Conservation (phyloP, 2,113 vertebrate species). For the Tetrax tetrax region DNA sequence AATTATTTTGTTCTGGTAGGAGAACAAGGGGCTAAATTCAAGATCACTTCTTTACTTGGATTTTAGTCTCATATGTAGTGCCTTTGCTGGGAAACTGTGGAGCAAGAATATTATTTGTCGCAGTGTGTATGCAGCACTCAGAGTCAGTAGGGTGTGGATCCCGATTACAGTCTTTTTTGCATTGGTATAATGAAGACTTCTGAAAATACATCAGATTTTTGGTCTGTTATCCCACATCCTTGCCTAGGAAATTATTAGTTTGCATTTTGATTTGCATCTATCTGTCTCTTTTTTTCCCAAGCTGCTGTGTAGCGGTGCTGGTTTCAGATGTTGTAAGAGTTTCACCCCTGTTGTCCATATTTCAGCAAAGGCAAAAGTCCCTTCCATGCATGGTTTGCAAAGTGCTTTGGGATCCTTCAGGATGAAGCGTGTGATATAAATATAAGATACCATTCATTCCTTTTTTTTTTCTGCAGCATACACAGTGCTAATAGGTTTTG, state of each 20-base stretch:
- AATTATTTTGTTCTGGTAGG: background rate
- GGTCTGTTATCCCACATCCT: background rate
- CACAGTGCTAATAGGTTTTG: conserved; percentile 4
- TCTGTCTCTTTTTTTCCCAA: background rate
- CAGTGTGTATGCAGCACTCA: background rate
- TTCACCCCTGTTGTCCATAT: background rate
- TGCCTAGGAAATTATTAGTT: background rate
- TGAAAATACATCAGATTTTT: background rate
- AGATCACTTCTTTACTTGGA: background rate
- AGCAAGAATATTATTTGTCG: background rate
- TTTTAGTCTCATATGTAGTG: background rate
- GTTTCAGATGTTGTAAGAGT: background rate
- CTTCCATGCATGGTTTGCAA: background rate
- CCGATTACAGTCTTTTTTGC: background rate
- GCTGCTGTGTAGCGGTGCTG: background rate
- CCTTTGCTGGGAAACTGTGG: background rate
- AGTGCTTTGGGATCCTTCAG: conserved; percentile 20
- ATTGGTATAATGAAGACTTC: background rate
- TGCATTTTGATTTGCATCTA: background rate
- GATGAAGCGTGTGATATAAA: conserved; percentile 37
- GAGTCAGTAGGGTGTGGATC: background rate
- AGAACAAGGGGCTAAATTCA: background rate
- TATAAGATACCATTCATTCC: background rate
- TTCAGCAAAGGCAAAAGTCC: conserved; percentile 13
- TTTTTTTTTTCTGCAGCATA: background rate